A percentile compares a stretch with the other conserved stretches of the same genome.
Evolutionary conservation across 2,797 vertebrate species (phyloP).

Genomic region (Semotilus atromaculatus): DNA sequence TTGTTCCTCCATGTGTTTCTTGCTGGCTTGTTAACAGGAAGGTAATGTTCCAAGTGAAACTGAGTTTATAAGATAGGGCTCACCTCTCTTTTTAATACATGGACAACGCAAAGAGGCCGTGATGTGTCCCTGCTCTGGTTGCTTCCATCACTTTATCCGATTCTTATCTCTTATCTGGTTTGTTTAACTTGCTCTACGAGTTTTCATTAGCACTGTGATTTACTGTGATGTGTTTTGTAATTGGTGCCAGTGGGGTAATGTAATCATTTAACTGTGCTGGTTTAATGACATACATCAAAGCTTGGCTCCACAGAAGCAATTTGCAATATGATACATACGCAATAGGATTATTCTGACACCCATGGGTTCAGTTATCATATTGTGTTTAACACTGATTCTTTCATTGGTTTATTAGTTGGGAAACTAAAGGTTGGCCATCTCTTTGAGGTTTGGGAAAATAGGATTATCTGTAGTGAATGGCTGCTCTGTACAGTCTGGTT

Average conservation of each 20-base stretch:
- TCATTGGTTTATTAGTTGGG: conserved; percentile 6
- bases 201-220: conserved; percentile 43
- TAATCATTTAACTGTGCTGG: conserved; percentile 20
- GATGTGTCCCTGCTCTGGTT: conserved; percentile 7
- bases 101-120: neutral
- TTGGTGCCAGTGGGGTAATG: conserved; percentile 16
- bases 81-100: conserved; percentile 32
- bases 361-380: neutral
- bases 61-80: conserved; percentile 43
- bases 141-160: conserved; percentile 19
- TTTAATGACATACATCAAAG: neutral
- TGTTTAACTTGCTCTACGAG: conserved; percentile 23
- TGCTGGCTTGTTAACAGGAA: conserved; percentile 40
- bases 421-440: conserved; percentile 22
- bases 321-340: neutral
- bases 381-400: neutral
- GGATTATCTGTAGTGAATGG: conserved; percentile 53
- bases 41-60: conserved; percentile 35
- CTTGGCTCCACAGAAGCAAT: neutral
- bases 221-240: conserved; percentile 40
- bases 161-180: conserved; percentile 34
- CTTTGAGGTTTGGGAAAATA: conserved; percentile 40
- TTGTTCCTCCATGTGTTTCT: conserved; percentile 12
- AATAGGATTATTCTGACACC: neutral
- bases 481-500: conserved; percentile 38